Base-by-base conservation (phyloP, 1,140 invertebrate species). In the Neodiprion fabricii region DNA sequence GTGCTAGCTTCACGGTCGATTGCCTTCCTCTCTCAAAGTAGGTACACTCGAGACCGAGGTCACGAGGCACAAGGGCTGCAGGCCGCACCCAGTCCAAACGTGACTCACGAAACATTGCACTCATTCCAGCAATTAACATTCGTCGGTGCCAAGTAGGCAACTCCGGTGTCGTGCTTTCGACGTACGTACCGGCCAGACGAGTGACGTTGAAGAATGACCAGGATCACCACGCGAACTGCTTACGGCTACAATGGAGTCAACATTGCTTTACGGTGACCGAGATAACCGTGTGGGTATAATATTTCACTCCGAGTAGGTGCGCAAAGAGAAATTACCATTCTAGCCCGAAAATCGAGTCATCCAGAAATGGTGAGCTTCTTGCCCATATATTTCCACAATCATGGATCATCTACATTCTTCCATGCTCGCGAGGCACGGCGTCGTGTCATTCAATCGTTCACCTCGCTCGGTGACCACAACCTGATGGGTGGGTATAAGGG, bases 211-310 rank as follows among this genome's bases (percentile, higher is more conserved):
- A 61, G 9, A 61, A 61, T 61, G 53, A 61, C 11, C 53, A 61
- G n/a, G 53, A 61, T 61, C n/a, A 61, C 53, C 28, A 61, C 53
- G n/a, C 53, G 53, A 61, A 12, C 53, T 61, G 53, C 53, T 61
- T 61, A 61, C 4, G 53, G 9, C 11, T 12, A 61, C 53, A 61
- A 61, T 61, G 7, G n/a, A 61, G 28, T 5, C 28, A 40, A 40
- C 28, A 40, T 2, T 40, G 28, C 5, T 40, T 40, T 2, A 3
- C 28, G 28, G 28, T 40, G 28, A 5, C 28, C 28, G 5, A 40
- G 28, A 40, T 40, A 40, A 40, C 28, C 5, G 5, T 40, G 28
- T 40, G 5, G 28, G 28, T 61, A 61, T 61, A 14, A 61, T 61
- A 8, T 61, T 61, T 61, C 53, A 61, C 28, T 40, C 5, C 28